A percentile compares a stretch with the other conserved stretches of the same genome.
These are phyloP conservation scores for Exocentrus adspersus DNA, from an alignment of 2,888 invertebrate species.

Conservation along the genomic window DNA sequence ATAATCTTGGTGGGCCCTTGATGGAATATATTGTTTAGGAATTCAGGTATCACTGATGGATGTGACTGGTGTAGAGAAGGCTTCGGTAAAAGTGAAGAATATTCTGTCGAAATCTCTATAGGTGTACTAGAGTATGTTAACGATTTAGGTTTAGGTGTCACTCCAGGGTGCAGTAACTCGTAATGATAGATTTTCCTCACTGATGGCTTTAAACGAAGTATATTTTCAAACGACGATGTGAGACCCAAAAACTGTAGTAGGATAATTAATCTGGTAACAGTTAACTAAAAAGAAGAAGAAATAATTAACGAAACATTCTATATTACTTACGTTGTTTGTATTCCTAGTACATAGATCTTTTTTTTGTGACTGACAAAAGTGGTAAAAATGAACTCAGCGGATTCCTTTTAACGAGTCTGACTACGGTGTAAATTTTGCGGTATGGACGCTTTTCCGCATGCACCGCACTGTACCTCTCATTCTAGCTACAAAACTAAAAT, in stretches of 20 bases:
- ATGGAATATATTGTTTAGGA: neutral
- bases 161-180: neutral
- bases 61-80: neutral
- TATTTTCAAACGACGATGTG: neutral
- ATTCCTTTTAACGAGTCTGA: no score
- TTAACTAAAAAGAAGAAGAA: slow-evolving; percentile 4
- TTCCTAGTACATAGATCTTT: no score
- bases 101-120: neutral
- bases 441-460: no score
- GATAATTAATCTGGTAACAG: neutral
- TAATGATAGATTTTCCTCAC: slow-evolving; percentile 1
- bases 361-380: no score
- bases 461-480: no score
- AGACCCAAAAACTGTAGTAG: neutral
- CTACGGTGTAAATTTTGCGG: no score
- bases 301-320: neutral
- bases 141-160: neutral
- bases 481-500: no score
- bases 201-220: neutral
- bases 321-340: no score
- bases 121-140: neutral
- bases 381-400: no score
- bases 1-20: neutral
- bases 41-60: neutral
- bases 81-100: neutral